Base-by-base conservation (phyloP, 2,797 vertebrate species). In the Emydoidea blandingii region DNA sequence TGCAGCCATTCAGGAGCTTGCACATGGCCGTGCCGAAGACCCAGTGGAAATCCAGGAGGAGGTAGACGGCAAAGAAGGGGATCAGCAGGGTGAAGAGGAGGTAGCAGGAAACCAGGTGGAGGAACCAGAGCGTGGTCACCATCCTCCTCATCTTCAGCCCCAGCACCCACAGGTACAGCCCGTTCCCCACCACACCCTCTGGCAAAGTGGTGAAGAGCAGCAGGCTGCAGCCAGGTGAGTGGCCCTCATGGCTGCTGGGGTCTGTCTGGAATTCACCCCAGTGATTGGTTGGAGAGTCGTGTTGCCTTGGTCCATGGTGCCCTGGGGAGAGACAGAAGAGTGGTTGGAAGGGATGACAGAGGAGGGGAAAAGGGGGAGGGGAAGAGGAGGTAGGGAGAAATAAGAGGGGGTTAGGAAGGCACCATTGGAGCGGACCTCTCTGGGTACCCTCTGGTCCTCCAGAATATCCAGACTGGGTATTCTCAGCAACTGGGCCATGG, bases 211-310 rank as follows among this genome's bases (percentile, higher is more conserved):
- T 5, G 65, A 37, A 68, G n/a, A 68, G 65, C n/a, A 68, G 5
- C 18, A 15, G 11, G 88, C 92, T 37, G 62, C 3, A 5, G n/a
- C 62, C 34, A 68, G 62, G 62, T 68, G 34, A 5, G 8, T 2
- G 8, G 34, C 34, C 34, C 18, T 68, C 34, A 10, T 8, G 8
- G 31, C 4, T n/a, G 62, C 16, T 9, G 16, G 9, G 19, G 9
- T 37, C 65, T 68, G n/a, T 4, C 8, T 65, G 16, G 34, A 65
- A 65, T 18, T 65, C 1, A 2, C 34, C 62, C 18, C 62, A 4
- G 4, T 9, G 4, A 2, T 10, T n/a, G 34, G 34, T 65, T 18
- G 15, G 34, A n/a, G 8, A 9, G 62, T n/a, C 6, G 1, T n/a
- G 62, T 8, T n/a, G 16, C 5, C 18, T n/a, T 10, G 34, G 7